Percentiles rank a stretch among this genome's conserved stretches.
These are phyloP conservation scores for Odocoileus virginianus DNA, from an alignment of 2,113 vertebrate genomes.

Conservation along the genomic window DNA sequence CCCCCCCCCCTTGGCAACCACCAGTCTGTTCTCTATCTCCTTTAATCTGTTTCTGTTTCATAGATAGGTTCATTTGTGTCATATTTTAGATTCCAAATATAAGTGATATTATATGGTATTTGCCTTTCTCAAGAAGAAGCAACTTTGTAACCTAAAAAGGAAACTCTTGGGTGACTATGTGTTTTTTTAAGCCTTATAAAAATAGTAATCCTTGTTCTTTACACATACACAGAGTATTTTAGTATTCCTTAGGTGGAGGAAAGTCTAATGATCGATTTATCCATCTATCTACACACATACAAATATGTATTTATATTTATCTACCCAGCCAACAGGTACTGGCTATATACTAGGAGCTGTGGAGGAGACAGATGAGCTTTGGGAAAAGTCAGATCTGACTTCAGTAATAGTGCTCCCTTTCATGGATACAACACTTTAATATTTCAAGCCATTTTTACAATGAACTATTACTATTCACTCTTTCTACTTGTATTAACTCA, in stretches of 20 bases:
- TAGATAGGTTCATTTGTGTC: background rate
- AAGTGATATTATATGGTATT: background rate
- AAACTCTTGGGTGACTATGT: background rate
- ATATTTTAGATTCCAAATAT: too few relatives aligned
- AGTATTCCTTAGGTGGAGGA: background rate
- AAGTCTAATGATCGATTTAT: background rate
- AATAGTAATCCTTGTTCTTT: background rate
- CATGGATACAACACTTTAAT: accelerated
- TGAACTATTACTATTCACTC: background rate
- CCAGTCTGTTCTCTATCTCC: background rate
- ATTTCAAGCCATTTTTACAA: background rate
- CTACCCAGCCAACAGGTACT: background rate
- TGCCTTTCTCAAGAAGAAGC: background rate
- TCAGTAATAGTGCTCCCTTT: background rate
- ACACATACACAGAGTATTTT: background rate
- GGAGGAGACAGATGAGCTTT: background rate
- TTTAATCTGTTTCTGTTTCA: background rate
- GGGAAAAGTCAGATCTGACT: background rate
- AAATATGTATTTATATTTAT: background rate
- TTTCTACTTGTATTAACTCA: background rate
- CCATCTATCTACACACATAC: too few relatives aligned
- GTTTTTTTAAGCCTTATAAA: background rate
- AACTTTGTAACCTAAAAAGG: background rate
- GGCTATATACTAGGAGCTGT: background rate
- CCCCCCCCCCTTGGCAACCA: background rate